phyloP scores from a whole-genome alignment of 2,888 invertebrate species.

The Portevinia maculata region DNA sequence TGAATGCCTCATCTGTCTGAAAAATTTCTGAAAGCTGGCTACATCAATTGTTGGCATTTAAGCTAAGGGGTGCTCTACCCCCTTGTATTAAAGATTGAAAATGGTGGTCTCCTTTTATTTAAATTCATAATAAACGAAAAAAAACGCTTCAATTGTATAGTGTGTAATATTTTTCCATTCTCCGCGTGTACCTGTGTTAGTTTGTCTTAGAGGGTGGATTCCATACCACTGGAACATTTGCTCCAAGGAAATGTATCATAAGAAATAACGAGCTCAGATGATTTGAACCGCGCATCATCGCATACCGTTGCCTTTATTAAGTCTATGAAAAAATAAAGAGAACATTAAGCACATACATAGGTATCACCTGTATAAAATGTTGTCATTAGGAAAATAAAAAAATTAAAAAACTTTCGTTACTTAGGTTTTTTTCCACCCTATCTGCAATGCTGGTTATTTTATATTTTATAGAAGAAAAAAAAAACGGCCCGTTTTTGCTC shows the following conservation, averaged over 20 bases:
- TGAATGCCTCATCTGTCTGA: no score
- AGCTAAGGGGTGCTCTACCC: no score
- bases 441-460: conserved; percentile 8
- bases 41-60: no score
- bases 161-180: background rate
- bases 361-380: conserved; percentile 20
- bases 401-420: background rate
- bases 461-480: conserved; percentile 13
- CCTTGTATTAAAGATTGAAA: no score
- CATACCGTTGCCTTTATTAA: conserved; percentile 20
- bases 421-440: conserved; percentile 2
- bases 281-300: conserved; percentile 16
- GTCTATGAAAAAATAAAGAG: background rate
- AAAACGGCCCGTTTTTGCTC: background rate
- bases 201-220: conserved; percentile 7
- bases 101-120: no score
- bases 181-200: conserved; percentile 5
- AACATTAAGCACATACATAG: background rate
- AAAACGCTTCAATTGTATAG: no score
- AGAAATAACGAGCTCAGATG: conserved; percentile 8
- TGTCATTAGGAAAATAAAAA: conserved; percentile 21
- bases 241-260: conserved; percentile 25
- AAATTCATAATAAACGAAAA: no score
- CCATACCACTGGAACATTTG: background rate
- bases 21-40: no score